Percentiles rank a stretch among this genome's conserved stretches.
Conservation (phyloP, 2,888 invertebrate species). For the Mythimna vitellina region DNA sequence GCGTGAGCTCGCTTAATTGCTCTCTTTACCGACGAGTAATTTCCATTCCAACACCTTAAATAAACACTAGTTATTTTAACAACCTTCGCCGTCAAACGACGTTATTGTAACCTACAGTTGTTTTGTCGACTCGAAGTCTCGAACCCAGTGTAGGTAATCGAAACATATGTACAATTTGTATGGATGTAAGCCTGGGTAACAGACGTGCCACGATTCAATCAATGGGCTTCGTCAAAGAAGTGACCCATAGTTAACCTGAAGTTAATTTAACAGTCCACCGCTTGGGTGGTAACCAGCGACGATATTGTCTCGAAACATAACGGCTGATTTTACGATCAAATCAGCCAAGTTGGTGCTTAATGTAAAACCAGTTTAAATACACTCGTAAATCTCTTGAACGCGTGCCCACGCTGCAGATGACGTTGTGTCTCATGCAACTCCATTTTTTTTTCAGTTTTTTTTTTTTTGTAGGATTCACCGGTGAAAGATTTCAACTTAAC, state of each 20-base stretch:
- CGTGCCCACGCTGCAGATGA: slow-evolving; percentile 83
- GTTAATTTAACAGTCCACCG: slow-evolving; percentile 82
- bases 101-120: slow-evolving; percentile 54
- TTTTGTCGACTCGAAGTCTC: slow-evolving; percentile 27
- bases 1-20: slow-evolving; percentile 84
- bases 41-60: slow-evolving; percentile 74
- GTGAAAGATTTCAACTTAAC: slow-evolving; percentile 20
- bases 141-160: slow-evolving; percentile 20
- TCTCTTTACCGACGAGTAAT: slow-evolving; percentile 80
- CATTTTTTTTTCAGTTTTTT: slow-evolving; percentile 62
- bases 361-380: slow-evolving; percentile 89
- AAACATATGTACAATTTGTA: slow-evolving; percentile 22
- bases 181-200: slow-evolving; percentile 24
- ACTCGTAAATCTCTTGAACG: slow-evolving; percentile 87
- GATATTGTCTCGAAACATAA: slow-evolving; percentile 86
- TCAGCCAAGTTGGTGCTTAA: slow-evolving; percentile 86
- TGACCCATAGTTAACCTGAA: slow-evolving; percentile 84
- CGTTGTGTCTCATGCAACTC: slow-evolving; percentile 75
- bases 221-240: slow-evolving; percentile 65
- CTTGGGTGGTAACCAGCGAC: slow-evolving; percentile 86
- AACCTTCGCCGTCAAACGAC: slow-evolving; percentile 64
- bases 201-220: slow-evolving; percentile 62
- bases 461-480: slow-evolving; percentile 34
- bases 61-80: slow-evolving; percentile 67
- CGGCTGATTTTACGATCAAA: slow-evolving; percentile 88